These are phyloP conservation scores for Pygoscelis adeliae DNA, from an alignment of 2,113 vertebrate genomes.

Conservation along the genomic window DNA sequence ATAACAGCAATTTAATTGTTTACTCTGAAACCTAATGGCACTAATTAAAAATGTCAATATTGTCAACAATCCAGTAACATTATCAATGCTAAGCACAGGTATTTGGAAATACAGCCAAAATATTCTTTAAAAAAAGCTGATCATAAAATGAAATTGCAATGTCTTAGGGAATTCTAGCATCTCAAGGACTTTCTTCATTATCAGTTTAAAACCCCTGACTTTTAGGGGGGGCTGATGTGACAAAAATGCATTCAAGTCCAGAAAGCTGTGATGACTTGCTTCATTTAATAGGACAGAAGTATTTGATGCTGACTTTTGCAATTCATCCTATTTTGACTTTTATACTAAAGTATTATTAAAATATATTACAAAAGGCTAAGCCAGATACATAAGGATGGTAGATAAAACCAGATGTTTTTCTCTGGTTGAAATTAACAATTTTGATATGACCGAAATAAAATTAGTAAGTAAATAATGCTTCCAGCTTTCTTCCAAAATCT, in stretches of 20 bases:
- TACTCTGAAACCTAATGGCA: background rate
- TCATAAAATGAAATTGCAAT: background rate
- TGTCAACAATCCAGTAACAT: background rate
- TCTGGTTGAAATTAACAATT: background rate
- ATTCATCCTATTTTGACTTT: background rate
- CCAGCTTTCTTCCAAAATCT: background rate
- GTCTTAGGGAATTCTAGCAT: background rate
- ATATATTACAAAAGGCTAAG: background rate
- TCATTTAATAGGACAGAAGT: background rate
- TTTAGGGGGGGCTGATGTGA: background rate
- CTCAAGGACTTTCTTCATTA: background rate
- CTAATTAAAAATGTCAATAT: background rate
- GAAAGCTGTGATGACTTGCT: background rate
- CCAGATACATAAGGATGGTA: background rate
- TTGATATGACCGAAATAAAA: background rate
- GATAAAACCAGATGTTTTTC: background rate
- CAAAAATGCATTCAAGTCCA: background rate
- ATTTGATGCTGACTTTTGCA: background rate
- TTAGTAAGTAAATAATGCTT: background rate
- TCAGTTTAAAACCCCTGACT: background rate
- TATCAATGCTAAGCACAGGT: background rate
- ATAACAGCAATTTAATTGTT: background rate
- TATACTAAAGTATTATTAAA: background rate
- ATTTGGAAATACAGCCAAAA: background rate
- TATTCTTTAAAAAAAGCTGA: background rate